Percentiles rank a stretch among this genome's conserved stretches.
These are phyloP conservation scores for Gouania willdenowi DNA, from an alignment of 2,797 vertebrate genomes.

Conservation along the genomic window DNA sequence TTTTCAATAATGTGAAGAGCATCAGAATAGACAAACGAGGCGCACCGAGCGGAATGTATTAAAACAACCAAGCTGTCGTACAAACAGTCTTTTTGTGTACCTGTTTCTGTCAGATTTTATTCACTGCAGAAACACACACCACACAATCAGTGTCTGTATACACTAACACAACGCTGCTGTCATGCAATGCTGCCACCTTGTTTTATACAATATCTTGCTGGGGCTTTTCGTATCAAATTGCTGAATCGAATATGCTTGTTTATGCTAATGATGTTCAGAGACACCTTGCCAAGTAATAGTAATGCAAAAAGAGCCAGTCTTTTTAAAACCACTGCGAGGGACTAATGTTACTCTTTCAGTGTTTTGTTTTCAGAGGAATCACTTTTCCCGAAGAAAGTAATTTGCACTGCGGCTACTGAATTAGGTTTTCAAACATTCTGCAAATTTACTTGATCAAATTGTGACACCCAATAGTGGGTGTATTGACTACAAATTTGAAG, in stretches of 20 bases:
- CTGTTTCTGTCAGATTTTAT: not conserved
- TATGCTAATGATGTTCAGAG: conserved; percentile 51
- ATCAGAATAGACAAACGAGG: conserved; percentile 13
- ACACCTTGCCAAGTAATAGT: conserved; percentile 58
- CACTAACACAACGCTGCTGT: conserved; percentile 15
- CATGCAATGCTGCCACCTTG: conserved; percentile 24
- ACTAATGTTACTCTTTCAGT: conserved; percentile 47
- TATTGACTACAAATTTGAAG: too few species aligned
- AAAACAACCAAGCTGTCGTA: not conserved
- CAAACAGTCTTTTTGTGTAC: too few species aligned
- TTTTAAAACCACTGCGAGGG: conserved; percentile 58
- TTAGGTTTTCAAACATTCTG: conserved; percentile 31
- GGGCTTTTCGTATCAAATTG: conserved; percentile 13
- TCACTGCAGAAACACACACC: conserved; percentile 2
- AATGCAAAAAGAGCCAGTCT: conserved; percentile 53
- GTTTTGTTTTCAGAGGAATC: conserved; percentile 52
- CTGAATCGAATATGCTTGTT: conserved; percentile 45
- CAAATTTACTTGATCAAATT: conserved; percentile 24
- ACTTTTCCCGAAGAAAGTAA: conserved; percentile 29
- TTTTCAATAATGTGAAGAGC: conserved; percentile 18
- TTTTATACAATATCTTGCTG: conserved; percentile 29
- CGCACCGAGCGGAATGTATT: not conserved
- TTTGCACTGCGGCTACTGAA: conserved; percentile 50
- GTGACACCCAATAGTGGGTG: too few species aligned
- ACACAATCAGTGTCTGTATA: too few species aligned